Conservation (phyloP, 2,888 invertebrate species). For the Pterostichus niger region DNA sequence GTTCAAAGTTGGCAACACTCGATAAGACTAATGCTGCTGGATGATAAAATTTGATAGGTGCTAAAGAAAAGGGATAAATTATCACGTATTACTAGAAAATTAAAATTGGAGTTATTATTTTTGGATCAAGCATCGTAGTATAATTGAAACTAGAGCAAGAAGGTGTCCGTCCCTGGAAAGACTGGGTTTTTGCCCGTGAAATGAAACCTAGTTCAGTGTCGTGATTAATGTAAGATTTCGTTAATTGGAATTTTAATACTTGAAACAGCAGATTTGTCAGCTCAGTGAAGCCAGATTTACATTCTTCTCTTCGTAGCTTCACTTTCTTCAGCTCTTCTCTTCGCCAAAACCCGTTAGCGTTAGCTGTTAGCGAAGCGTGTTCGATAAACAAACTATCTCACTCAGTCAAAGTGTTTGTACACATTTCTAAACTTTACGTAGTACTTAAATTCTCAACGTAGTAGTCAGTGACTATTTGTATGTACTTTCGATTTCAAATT, state of each 20-base stretch:
- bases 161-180: slow-evolving; percentile 17
- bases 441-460: slow-evolving; percentile 41
- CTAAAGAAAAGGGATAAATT: too few species aligned
- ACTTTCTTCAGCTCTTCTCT: slow-evolving; percentile 24
- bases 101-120: too few species aligned
- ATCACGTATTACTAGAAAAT: too few species aligned
- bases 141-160: background rate
- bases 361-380: background rate
- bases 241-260: slow-evolving; percentile 54
- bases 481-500: slow-evolving; percentile 48
- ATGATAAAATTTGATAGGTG: too few species aligned
- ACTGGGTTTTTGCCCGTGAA: slow-evolving; percentile 39
- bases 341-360: background rate
- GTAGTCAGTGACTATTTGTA: background rate
- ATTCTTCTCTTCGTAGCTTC: slow-evolving; percentile 26
- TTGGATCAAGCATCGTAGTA: background rate
- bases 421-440: slow-evolving; percentile 46
- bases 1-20: too few species aligned
- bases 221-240: slow-evolving; percentile 48
- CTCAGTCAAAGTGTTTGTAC: slow-evolving; percentile 15
- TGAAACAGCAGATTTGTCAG: slow-evolving; percentile 43
- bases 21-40: too few species aligned
- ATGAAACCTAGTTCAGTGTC: slow-evolving; percentile 46
- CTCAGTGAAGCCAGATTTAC: slow-evolving; percentile 21
- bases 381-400: slow-evolving; percentile 19